Evolutionary conservation across 2,888 invertebrate genomes (phyloP).

Genomic region (Ectemnius cavifrons): DNA sequence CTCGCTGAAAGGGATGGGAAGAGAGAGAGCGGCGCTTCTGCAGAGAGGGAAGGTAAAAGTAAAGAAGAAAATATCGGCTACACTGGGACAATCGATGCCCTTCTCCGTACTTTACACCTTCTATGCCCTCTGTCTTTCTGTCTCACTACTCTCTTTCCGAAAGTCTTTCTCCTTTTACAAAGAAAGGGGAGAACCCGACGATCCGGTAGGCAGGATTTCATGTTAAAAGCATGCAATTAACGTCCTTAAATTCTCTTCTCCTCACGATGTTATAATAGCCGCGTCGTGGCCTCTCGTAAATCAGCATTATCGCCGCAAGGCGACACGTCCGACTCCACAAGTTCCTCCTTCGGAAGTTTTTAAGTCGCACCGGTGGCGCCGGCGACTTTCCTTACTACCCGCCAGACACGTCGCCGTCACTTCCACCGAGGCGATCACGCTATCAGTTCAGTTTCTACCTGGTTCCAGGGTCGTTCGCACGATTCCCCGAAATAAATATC

Average conservation of each 20-base stretch:
- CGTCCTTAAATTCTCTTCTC: no score
- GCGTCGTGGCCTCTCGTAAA: no score
- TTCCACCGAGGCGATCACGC: no score
- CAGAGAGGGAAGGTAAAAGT: constrained; percentile 17
- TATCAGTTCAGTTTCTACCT: background rate
- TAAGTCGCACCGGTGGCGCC: no score
- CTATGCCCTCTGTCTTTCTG: constrained; percentile 12
- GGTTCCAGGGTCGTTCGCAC: background rate
- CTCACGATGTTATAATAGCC: no score
- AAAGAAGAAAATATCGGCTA: constrained; percentile 32
- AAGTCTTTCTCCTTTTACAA: constrained; percentile 1
- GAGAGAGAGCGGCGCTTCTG: background rate
- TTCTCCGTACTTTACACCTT: constrained; percentile 11
- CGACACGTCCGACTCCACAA: no score
- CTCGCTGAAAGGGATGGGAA: background rate
- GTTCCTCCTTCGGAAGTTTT: no score
- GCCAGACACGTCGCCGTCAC: no score
- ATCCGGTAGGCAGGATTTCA: no score
- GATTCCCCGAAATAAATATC: background rate
- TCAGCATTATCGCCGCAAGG: no score
- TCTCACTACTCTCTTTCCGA: background rate
- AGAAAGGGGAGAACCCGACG: no score
- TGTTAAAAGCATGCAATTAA: background rate
- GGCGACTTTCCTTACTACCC: no score
- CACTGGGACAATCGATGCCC: constrained; percentile 31